phyloP scores from a whole-genome alignment of 2,888 invertebrate genomes.

The Harpagoxenus sublaevis region DNA sequence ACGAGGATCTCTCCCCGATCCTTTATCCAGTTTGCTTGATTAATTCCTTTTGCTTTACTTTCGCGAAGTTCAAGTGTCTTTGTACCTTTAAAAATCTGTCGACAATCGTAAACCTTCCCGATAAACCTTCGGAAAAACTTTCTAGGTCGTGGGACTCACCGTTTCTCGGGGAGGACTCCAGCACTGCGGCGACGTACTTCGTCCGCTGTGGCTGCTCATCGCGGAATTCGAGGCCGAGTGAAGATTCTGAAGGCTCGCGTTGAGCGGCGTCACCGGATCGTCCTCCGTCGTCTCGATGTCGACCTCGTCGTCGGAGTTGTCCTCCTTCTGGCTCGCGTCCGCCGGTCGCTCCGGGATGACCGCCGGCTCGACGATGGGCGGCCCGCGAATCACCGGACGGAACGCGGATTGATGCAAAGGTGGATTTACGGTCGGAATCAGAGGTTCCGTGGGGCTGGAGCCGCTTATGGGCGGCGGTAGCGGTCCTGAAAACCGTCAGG shows the following conservation, averaged over 20 bases:
- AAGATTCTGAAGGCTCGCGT: conserved; percentile 75
- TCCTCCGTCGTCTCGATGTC: conserved; percentile 96
- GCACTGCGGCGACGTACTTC: conserved; percentile 81
- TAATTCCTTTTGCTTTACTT: background rate
- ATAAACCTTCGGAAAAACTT: background rate
- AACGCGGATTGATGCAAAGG: conserved; percentile 88
- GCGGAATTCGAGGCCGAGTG: conserved; percentile 79
- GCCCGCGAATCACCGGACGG: conserved; percentile 87
- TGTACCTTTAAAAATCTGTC: background rate
- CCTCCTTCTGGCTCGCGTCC: conserved; percentile 86
- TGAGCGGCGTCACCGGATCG: conserved; percentile 86
- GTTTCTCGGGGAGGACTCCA: conserved; percentile 88
- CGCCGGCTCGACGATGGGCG: conserved; percentile 78
- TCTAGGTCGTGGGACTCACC: conserved; percentile 81
- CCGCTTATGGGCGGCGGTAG: conserved; percentile 86
- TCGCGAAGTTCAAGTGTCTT: background rate
- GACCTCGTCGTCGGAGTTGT: conserved; percentile 93
- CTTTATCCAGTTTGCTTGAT: background rate
- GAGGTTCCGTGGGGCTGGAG: conserved; percentile 80
- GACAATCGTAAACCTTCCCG: background rate
- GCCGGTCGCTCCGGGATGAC: conserved; percentile 79
- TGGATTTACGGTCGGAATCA: conserved; percentile 80
- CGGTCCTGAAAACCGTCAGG: conserved; percentile 79
- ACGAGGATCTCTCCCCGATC: background rate
- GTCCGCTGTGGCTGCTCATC: conserved; percentile 80